These are phyloP conservation scores for Pongo pygmaeus DNA, from an alignment of 2,113 vertebrate species.

Conservation along the genomic window DNA sequence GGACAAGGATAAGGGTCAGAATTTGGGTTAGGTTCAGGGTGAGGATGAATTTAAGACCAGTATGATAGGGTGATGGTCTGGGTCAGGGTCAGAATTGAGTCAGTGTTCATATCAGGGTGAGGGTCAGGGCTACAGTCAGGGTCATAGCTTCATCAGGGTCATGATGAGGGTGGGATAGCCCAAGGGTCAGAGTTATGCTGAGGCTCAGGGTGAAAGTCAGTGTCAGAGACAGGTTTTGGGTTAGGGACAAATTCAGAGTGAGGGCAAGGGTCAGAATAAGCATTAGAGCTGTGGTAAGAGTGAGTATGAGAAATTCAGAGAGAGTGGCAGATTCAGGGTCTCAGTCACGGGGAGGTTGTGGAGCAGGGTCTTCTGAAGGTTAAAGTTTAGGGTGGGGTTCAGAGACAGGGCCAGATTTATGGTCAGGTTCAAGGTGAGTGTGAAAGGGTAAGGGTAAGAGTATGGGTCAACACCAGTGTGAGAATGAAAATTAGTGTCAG, in stretches of 20 bases:
- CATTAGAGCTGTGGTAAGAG: not conserved
- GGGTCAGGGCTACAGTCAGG: not conserved
- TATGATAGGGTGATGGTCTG: not conserved
- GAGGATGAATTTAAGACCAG: not conserved
- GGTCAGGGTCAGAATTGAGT: not conserved
- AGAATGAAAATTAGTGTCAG: not conserved
- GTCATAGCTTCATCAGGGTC: not conserved
- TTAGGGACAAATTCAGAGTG: not conserved
- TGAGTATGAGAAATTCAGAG: not conserved
- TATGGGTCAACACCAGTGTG: not conserved
- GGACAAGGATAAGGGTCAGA: not conserved
- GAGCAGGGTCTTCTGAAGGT: not conserved
- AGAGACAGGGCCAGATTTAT: not conserved
- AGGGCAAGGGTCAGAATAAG: not conserved
- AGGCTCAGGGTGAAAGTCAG: not conserved
- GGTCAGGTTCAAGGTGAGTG: not conserved
- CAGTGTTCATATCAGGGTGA: not conserved
- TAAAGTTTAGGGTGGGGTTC: not conserved
- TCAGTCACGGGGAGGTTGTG: not conserved
- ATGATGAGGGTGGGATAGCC: not conserved
- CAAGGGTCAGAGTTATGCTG: not conserved
- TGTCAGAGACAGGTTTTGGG: not conserved
- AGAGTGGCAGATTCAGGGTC: not conserved
- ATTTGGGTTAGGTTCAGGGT: not conserved
- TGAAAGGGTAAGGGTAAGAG: not conserved